Conservation (phyloP, 2,888 invertebrate species). For the Pogonocherus hispidulus region DNA sequence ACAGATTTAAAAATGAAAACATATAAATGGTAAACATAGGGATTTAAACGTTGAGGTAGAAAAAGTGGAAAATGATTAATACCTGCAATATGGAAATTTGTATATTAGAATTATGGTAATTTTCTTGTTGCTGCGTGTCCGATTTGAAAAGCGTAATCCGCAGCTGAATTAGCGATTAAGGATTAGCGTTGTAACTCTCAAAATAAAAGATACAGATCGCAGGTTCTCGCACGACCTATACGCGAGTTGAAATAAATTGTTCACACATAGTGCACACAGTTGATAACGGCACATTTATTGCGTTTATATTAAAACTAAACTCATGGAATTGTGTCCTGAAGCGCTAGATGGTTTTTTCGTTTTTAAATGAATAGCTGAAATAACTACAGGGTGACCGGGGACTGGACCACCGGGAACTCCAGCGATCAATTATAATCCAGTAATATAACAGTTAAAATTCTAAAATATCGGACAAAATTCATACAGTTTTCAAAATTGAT, state of each 20-base stretch:
- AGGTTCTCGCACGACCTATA: not conserved
- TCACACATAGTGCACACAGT: not conserved
- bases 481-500: too few relatives aligned
- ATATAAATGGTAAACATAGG: not conserved
- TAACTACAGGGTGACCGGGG: too few relatives aligned
- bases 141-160: not conserved
- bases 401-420: too few relatives aligned
- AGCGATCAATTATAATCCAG: too few relatives aligned
- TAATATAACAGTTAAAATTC: too few relatives aligned
- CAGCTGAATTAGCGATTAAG: conserved; percentile 1
- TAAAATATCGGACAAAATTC: too few relatives aligned
- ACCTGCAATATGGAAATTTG: not conserved
- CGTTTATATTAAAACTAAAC: too few relatives aligned
- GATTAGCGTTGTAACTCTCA: conserved; percentile 3
- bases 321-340: too few relatives aligned
- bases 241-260: not conserved
- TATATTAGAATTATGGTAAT: conserved; percentile 6
- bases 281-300: not conserved
- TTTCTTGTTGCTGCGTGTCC: not conserved
- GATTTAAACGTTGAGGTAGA: not conserved
- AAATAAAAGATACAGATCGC: not conserved
- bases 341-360: too few relatives aligned
- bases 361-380: too few relatives aligned
- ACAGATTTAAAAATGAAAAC: not conserved
- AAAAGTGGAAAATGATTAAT: conserved; percentile 1